A percentile compares a stretch with the other conserved stretches of the same genome.
Evolutionary conservation across 37 sponge, comb jelly and placozoan species (phyloP).

Genomic region (Ianthella basta): DNA sequence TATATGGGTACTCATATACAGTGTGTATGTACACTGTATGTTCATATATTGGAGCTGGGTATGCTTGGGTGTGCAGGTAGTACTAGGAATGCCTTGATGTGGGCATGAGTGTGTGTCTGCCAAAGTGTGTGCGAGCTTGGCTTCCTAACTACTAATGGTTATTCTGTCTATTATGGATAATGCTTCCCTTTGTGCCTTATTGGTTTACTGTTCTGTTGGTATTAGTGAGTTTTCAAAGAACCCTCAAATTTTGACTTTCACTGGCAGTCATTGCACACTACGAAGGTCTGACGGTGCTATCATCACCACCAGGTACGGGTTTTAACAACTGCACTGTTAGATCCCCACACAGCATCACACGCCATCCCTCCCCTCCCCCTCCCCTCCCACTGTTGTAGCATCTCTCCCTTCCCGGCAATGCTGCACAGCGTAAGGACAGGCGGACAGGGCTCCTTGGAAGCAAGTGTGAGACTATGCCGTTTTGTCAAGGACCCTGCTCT

Average conservation of each 20-base stretch:
- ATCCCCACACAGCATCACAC: background rate
- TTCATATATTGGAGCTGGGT: too few relatives aligned
- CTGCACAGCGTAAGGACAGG: conserved; percentile 69
- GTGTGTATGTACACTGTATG: too few relatives aligned
- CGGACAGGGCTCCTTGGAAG: conserved; percentile 65
- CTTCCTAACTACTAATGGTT: background rate
- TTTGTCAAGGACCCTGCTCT: conserved; percentile 92
- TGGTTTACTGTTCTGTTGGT: background rate
- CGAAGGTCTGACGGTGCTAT: conserved; percentile 89
- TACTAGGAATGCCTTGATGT: too few relatives aligned
- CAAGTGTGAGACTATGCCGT: conserved; percentile 79
- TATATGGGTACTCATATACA: too few relatives aligned
- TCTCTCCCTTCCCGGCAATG: conserved; percentile 89
- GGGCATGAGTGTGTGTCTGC: too few relatives aligned
- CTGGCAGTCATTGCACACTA: conserved; percentile 78
- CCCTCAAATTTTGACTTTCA: conserved; percentile 80
- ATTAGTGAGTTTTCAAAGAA: conserved; percentile 86
- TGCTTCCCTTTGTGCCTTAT: background rate
- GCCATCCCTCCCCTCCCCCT: background rate
- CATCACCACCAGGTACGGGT: conserved; percentile 74
- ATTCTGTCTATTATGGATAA: background rate
- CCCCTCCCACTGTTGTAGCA: conserved; percentile 37
- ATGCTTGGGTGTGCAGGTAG: too few relatives aligned
- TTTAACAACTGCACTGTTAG: background rate
- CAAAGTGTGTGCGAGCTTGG: background rate